Base-by-base conservation (phyloP, 1,140 invertebrate genomes). In the Diuraphis noxia region DNA sequence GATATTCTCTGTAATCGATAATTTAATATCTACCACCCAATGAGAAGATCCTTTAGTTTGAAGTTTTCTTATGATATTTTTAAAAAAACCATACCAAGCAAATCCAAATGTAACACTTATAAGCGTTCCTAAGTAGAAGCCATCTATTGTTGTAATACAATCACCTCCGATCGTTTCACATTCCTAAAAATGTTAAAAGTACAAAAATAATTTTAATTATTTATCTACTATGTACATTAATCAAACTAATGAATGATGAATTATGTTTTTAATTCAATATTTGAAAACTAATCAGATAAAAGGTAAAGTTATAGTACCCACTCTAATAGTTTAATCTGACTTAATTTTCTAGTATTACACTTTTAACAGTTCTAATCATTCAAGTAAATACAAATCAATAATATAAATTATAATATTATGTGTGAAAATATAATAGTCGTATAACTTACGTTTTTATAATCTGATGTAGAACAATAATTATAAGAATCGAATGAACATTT, bases 111-210 rank as follows among this genome's bases (percentile, higher is more conserved):
- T 93, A 30, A 97, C 94, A 93, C 98, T 98, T 9, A 98, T 93
- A 9, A 96, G 93, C 25, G 96, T 97, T 94, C 99, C 97, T 92
- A 99, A 95, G 93, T 99, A 99, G 94, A 97, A 99, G 5, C 98
- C 98, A 94, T 99, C 98, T 4, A 98, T 93, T 9, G 94, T 93
- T 10, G 96, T 97, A 3, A 94, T 91, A 93, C 98, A 99, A 38
- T 87, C 23, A 23, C 85, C 85, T 23, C 36, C 85, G 1, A 38
- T 30, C 2, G 13, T 17, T 38, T 52, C 23, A n/a, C 85, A 87
- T 34, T 23, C 38, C 85, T 87, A 52, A 85, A 43, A 49, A 84
- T n/a, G 3, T 38, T 38, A 38, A 82, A 82, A 72, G 17, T 1
- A 25, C 23, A 41, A 82, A 25, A 41, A 5, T 25, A 41, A 30